phyloP scores from a whole-genome alignment of 2,797 vertebrate genomes.

The Gymnoscopelus braueri region DNA sequence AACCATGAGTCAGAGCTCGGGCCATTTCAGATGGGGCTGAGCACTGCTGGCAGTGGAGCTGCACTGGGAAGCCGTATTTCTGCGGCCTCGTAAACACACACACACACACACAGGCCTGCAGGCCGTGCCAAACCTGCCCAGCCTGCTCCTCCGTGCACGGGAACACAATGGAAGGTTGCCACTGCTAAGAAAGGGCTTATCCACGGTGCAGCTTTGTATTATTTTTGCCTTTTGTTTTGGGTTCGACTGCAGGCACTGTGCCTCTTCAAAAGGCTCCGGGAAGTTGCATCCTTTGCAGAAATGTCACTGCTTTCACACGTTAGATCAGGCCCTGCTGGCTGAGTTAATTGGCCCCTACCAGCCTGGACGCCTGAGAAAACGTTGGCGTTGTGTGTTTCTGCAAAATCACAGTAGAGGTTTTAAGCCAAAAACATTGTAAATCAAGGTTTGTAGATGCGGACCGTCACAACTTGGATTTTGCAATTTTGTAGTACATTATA shows the following conservation, averaged over 20 bases:
- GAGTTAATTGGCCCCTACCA: too few species aligned
- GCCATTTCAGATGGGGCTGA: conserved; percentile 44
- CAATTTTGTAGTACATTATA: too few species aligned
- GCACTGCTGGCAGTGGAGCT: conserved; percentile 23
- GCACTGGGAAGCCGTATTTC: conserved; percentile 4
- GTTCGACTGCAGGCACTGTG: neutral
- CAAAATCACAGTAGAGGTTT: too few species aligned
- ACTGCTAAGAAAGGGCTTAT: conserved; percentile 31
- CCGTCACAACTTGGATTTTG: too few species aligned
- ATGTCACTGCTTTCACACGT: too few species aligned
- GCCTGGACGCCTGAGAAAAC: too few species aligned
- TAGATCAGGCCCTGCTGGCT: too few species aligned
- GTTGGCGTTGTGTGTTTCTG: too few species aligned
- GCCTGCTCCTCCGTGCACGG: conserved; percentile 13
- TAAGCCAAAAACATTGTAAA: too few species aligned
- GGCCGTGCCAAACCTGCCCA: conserved; percentile 43
- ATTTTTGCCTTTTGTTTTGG: conserved; percentile 21
- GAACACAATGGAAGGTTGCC: conserved; percentile 20
- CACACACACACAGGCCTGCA: neutral
- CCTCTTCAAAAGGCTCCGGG: conserved; percentile 14
- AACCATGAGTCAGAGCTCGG: conserved; percentile 66
- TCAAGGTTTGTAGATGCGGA: too few species aligned
- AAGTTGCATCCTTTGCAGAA: too few species aligned
- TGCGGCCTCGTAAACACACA: neutral
- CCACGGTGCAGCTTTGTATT: conserved; percentile 1